Conservation (phyloP, 2,888 invertebrate genomes). For the Rhodophaea formosa region DNA sequence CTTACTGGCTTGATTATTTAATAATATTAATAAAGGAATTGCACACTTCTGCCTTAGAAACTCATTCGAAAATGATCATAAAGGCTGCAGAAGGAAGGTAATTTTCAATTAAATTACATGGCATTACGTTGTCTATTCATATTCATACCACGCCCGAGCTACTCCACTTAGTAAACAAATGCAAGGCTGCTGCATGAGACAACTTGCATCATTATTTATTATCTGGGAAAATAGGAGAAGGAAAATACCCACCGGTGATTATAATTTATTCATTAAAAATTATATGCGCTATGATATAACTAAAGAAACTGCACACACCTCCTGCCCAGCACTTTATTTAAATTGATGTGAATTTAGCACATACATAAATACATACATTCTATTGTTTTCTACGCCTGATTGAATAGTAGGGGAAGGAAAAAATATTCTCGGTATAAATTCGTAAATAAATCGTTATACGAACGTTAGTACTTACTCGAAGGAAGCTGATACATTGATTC, state of each 20-base stretch:
- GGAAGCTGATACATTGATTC: not conserved
- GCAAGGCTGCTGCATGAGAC: constrained; percentile 6
- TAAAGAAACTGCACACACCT: not conserved
- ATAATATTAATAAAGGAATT: no score
- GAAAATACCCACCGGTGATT: not conserved
- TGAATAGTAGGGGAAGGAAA: not conserved
- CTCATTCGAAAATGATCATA: not conserved
- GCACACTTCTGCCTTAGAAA: no score
- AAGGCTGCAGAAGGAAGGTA: not conserved
- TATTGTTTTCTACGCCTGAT: not conserved
- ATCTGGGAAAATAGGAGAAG: not conserved
- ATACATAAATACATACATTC: no score
- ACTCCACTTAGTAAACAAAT: constrained; percentile 5
- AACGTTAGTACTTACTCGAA: not conserved
- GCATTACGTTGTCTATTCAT: constrained; percentile 5
- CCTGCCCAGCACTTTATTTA: no score
- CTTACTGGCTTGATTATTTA: no score
- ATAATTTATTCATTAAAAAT: no score
- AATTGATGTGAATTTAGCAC: no score
- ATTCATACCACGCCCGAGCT: constrained; percentile 13
- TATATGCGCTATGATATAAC: no score
- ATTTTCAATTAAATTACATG: constrained; percentile 8
- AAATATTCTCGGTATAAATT: not conserved
- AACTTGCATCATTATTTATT: not conserved
- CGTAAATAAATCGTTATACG: no score